Conservation (phyloP, 2,113 vertebrate genomes). For the Numida meleagris region DNA sequence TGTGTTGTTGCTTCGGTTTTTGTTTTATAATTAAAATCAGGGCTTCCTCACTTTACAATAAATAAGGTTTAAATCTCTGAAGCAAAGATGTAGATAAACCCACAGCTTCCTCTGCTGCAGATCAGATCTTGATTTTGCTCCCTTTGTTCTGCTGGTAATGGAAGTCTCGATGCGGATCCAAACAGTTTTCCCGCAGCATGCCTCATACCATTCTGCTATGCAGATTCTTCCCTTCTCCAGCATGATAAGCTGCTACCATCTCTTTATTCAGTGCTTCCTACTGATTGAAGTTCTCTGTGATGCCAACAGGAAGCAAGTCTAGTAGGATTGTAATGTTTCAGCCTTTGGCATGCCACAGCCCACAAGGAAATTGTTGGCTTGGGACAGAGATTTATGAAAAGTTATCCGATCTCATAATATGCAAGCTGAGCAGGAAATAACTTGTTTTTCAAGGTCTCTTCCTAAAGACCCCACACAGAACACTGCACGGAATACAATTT, state of each 20-base stretch:
- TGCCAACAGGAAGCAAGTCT: constrained; percentile 29
- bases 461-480: constrained; percentile 53
- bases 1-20: background rate
- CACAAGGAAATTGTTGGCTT: constrained; percentile 2
- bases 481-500: constrained; percentile 26
- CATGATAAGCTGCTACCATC: background rate
- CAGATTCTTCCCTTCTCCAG: background rate
- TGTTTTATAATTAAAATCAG: background rate
- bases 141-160: background rate
- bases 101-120: background rate
- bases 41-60: constrained; percentile 18
- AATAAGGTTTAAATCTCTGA: background rate
- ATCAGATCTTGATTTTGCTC: background rate
- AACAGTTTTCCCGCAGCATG: background rate
- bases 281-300: background rate
- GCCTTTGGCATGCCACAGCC: background rate
- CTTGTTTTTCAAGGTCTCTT: constrained; percentile 54
- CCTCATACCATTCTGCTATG: fast-evolving
- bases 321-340: background rate
- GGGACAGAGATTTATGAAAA: constrained; percentile 33
- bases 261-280: constrained; percentile 33
- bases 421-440: constrained; percentile 41
- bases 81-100: constrained; percentile 2
- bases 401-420: background rate
- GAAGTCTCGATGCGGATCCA: background rate